Base-by-base conservation (phyloP, 2,888 invertebrate genomes). In the Lithosia quadra region DNA sequence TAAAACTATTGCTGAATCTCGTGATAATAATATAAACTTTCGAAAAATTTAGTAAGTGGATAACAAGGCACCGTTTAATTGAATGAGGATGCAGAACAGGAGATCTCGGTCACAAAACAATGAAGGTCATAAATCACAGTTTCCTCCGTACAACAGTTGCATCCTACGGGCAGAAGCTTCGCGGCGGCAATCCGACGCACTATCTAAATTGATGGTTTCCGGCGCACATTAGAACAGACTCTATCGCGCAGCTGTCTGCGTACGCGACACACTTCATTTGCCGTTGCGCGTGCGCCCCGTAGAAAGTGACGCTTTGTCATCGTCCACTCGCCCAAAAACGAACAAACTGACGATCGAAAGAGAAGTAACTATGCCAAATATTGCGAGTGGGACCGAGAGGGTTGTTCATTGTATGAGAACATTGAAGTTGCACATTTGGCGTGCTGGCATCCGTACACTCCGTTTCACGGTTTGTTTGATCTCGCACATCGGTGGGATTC, bases 181-280 rank as follows among this genome's bases (percentile, higher is more conserved):
- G 91, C 89, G 89, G 91, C 87, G 90, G 91, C 93, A 90, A 94
- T 92, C 92, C 92, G 86, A 88, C 90, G 90, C 90, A 91, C 92
- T 92, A 92, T 93, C 93, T 92, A 87, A 94, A 95, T 95, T 94
- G 93, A 94, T 95, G 89, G 92, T 91, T 95, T 95, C 95, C 95
- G 94, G 92, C 84, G 92, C 84, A 90, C 91, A 91, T 93, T 93
- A 91, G 90, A 89, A 85, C 86, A 82, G 84, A 86, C 87, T 89
- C 90, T 91, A 92, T 91, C 90, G 91, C 87, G 89, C 93, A 93
- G 91, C 92, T 93, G 93, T 91, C 92, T 89, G 87, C 85, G 88
- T 86, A 86, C 88, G 90, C 93, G 93, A 93, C 94, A 94, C 94
- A 94, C 94, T 94, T 92, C 93, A 93, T 92, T 93, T 92, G 92